phyloP scores from a whole-genome alignment of 2,113 vertebrate genomes.

The Chlamydotis undulata region DNA sequence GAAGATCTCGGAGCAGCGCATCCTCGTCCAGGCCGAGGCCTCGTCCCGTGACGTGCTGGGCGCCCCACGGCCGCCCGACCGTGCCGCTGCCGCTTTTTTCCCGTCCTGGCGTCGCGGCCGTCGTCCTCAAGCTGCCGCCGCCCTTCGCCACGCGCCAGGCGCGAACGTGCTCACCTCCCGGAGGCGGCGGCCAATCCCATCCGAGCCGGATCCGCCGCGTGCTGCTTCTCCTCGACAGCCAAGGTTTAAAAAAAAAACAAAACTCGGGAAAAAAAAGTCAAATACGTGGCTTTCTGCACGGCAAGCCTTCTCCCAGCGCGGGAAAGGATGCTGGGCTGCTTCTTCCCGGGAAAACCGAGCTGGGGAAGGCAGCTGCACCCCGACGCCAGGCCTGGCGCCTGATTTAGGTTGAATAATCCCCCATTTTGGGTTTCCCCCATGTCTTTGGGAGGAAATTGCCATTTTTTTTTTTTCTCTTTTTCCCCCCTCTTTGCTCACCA shows the following conservation, averaged over 20 bases:
- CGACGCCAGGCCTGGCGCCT: accelerated
- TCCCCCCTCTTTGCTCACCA: not conserved
- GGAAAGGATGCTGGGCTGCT: not conserved
- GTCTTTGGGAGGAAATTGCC: accelerated
- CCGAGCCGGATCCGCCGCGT: too few relatives aligned
- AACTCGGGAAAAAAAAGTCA: too few relatives aligned
- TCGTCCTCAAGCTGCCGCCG: not conserved
- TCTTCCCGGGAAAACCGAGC: too few relatives aligned
- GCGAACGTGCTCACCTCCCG: not conserved
- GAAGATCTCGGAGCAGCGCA: too few relatives aligned
- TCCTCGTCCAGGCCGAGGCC: too few relatives aligned
- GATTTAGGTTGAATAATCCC: not conserved
- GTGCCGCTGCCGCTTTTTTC: not conserved
- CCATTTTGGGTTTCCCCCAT: accelerated
- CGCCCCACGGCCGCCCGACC: not conserved
- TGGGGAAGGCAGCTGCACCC: not conserved
- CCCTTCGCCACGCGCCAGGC: accelerated
- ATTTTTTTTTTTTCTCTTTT: not conserved
- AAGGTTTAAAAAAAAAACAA: too few relatives aligned
- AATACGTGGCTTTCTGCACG: too few relatives aligned
- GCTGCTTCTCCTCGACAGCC: too few relatives aligned
- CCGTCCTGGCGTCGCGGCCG: accelerated
- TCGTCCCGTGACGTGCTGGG: too few relatives aligned
- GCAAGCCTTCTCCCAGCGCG: accelerated
- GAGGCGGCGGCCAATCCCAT: accelerated